Percentiles rank a stretch among this genome's conserved stretches.
phyloP scores from a whole-genome alignment of 30 jellyfish, hydroid and myxozoan species.

The Aurelia aurita region DNA sequence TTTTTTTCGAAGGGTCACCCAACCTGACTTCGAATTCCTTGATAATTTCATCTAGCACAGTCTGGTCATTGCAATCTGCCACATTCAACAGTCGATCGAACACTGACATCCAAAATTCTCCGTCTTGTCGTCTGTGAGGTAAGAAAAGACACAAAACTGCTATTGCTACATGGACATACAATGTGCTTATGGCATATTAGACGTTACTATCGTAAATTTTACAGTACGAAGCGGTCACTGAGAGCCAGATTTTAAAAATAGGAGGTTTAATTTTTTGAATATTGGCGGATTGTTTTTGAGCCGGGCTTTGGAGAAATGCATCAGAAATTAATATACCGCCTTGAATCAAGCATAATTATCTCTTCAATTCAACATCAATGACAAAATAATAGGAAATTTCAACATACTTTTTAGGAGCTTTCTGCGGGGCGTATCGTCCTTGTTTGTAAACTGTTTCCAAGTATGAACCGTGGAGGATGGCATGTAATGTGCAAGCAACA shows the following conservation, averaged over 20 bases:
- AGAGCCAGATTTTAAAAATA: too few species aligned
- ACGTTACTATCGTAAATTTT: too few species aligned
- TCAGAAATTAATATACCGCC: too few species aligned
- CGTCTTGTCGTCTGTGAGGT: slow-evolving; percentile 33
- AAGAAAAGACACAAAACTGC: not conserved
- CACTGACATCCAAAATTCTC: slow-evolving; percentile 48
- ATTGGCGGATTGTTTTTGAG: too few species aligned
- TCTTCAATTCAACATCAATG: too few species aligned
- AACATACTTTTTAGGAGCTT: not conserved
- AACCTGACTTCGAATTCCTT: slow-evolving; percentile 21
- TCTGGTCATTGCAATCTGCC: slow-evolving; percentile 36
- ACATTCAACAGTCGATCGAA: slow-evolving; percentile 60
- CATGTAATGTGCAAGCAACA: slow-evolving; percentile 83
- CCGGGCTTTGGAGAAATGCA: too few species aligned
- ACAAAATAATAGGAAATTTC: not conserved
- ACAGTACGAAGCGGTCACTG: too few species aligned
- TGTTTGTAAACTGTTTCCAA: slow-evolving; percentile 18
- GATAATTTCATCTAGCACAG: slow-evolving; percentile 43
- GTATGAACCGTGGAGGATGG: slow-evolving; percentile 54
- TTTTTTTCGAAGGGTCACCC: slow-evolving; percentile 1
- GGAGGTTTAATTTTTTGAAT: too few species aligned
- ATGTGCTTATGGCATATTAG: too few species aligned
- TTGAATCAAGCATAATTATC: too few species aligned
- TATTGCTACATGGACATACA: too few species aligned
- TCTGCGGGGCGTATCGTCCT: slow-evolving; percentile 29